Evolutionary conservation across 2,888 invertebrate genomes (phyloP).

Genomic region (Ichneumoninae sp.): DNA sequence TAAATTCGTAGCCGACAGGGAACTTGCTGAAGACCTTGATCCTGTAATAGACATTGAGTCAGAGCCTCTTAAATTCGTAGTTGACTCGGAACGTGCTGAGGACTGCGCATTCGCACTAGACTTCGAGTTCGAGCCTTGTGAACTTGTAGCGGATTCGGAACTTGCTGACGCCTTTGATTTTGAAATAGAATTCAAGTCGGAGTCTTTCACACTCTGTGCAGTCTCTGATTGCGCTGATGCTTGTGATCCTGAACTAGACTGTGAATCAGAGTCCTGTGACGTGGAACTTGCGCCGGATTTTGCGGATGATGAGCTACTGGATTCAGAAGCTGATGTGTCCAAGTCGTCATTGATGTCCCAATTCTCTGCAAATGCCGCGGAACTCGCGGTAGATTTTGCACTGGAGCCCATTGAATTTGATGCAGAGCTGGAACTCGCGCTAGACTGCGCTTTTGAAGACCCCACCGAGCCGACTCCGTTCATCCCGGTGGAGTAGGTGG

Average conservation of each 20-base stretch:
- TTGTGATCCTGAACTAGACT: not conserved
- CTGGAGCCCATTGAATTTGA: not conserved
- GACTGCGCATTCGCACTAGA: not conserved
- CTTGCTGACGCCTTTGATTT: not conserved
- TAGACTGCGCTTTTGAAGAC: not conserved
- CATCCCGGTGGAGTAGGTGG: not conserved
- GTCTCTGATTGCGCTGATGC: not conserved
- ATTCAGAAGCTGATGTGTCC: too few species aligned
- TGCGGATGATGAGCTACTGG: too few species aligned
- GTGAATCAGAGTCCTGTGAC: not conserved
- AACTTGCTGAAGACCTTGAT: too few species aligned
- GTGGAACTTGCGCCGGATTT: too few species aligned
- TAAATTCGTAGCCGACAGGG: not conserved
- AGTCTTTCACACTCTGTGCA: not conserved
- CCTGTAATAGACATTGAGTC: too few species aligned
- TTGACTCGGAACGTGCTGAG: not conserved
- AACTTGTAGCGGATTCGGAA: not conserved
- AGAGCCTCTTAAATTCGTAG: not conserved
- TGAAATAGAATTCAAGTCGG: not conserved
- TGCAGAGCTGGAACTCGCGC: not conserved
- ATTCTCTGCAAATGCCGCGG: not conserved
- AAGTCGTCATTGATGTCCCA: too few species aligned
- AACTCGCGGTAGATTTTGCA: not conserved
- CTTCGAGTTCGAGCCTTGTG: not conserved
- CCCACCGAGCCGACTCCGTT: not conserved